Conservation (phyloP, 92 coral and sea anemone species). For the Phenganax marumi region DNA sequence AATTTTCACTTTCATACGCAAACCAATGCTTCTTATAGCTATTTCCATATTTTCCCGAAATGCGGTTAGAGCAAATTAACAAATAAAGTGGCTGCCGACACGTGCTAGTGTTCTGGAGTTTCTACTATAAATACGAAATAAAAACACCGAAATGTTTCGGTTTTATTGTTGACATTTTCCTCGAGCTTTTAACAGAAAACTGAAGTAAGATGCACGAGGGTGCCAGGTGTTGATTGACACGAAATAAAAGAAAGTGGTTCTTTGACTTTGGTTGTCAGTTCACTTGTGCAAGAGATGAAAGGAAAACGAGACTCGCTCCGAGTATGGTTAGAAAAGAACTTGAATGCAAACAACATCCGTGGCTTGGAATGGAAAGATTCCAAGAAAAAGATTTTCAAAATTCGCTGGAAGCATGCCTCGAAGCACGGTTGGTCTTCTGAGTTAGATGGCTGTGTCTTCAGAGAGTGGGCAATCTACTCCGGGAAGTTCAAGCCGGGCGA, state of each 20-base stretch:
- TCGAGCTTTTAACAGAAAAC: conserved; percentile 20
- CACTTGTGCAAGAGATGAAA: conserved; percentile 18
- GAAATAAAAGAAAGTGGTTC: conserved; percentile 20
- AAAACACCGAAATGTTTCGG: conserved; percentile 34
- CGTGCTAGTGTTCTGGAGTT: background rate
- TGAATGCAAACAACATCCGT: conserved; percentile 64
- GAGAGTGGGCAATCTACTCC: conserved; percentile 86
- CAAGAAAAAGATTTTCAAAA: conserved; percentile 70
- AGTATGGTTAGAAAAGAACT: conserved; percentile 81
- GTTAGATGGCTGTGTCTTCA: conserved; percentile 82
- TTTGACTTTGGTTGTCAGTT: background rate
- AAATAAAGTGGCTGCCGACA: conserved; percentile 24
- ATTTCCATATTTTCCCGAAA: background rate
- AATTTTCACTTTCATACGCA: conserved; percentile 2
- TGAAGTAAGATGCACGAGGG: conserved; percentile 33
- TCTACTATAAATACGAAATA: conserved; percentile 5
- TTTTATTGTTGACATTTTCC: conserved; percentile 44
- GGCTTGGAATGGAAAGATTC: conserved; percentile 88
- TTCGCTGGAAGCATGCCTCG: conserved; percentile 98
- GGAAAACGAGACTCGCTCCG: conserved; percentile 59
- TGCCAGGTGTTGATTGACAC: conserved; percentile 41
- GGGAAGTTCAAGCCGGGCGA: conserved; percentile 76
- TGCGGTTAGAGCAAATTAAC: conserved; percentile 19
- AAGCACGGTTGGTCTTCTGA: conserved; percentile 85
- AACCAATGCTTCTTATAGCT: background rate